These are phyloP conservation scores for Chaetoderma sp. DNA, from an alignment of 2,888 invertebrate genomes.

Conservation along the genomic window DNA sequence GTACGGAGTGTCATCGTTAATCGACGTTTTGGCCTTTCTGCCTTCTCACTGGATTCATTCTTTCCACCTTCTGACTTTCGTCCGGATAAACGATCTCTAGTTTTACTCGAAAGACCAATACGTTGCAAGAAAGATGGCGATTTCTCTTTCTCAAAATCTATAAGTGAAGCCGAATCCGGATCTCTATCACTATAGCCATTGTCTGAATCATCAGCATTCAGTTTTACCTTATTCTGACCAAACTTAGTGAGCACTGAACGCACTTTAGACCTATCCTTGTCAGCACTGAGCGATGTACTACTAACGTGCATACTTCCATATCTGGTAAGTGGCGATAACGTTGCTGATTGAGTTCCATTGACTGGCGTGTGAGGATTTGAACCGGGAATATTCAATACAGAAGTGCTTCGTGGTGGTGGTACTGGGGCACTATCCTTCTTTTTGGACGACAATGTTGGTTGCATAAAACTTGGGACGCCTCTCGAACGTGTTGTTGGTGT, in stretches of 20 bases:
- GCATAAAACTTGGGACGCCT: conserved; percentile 46
- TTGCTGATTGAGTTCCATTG: no score
- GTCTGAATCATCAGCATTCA: no score
- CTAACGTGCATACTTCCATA: no score
- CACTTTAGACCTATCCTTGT: no score
- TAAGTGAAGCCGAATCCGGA: conserved; percentile 28
- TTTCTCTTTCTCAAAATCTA: conserved; percentile 45
- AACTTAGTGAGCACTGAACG: no score
- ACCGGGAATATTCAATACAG: background rate
- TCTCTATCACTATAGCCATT: conserved; percentile 42
- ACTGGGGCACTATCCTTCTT: conserved; percentile 37
- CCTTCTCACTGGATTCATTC: no score
- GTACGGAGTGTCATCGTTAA: no score
- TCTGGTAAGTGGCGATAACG: no score
- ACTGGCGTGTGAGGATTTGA: no score
- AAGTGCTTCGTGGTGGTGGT: conserved; percentile 30
- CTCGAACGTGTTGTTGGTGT: conserved; percentile 21
- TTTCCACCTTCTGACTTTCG: conserved; percentile 32
- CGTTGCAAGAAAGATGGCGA: conserved; percentile 49
- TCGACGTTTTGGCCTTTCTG: no score
- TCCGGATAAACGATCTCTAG: conserved; percentile 37
- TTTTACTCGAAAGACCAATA: conserved; percentile 49
- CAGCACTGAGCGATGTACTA: no score
- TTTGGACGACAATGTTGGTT: conserved; percentile 52
- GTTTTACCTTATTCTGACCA: no score